Conservation (phyloP, 2,113 vertebrate genomes). For the Cyprinodon variegatus region DNA sequence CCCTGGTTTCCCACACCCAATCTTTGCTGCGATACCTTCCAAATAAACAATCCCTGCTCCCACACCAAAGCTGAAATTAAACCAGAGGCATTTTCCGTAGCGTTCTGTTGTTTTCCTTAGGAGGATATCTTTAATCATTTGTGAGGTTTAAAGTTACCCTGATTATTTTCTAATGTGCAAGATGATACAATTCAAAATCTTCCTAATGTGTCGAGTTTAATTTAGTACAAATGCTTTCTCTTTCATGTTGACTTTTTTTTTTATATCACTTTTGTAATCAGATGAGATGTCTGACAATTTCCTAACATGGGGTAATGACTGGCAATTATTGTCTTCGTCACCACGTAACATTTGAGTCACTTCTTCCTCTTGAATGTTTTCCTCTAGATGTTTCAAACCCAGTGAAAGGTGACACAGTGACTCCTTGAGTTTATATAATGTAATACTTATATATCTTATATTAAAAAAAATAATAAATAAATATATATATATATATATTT, state of each 20-base stretch:
- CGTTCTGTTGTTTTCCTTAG: not conserved
- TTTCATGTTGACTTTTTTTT: not conserved
- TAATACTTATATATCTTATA: too few relatives aligned
- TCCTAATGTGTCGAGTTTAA: not conserved
- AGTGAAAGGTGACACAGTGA: not conserved
- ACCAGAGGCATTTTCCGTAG: slow-evolving; percentile 7
- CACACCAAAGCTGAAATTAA: slow-evolving; percentile 11
- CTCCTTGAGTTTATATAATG: not conserved
- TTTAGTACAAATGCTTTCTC: not conserved
- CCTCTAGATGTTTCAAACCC: not conserved
- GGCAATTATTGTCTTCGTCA: not conserved
- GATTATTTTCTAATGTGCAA: slow-evolving; percentile 1
- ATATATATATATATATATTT: not conserved
- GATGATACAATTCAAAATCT: not conserved
- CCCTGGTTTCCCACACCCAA: slow-evolving; percentile 4
- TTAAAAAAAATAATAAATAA: not conserved
- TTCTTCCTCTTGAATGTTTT: not conserved
- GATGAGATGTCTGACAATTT: slow-evolving; percentile 1
- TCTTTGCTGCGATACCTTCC: slow-evolving; percentile 26
- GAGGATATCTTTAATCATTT: slow-evolving; percentile 3
- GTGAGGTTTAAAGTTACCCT: not conserved
- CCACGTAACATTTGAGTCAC: not conserved
- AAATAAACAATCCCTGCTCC: slow-evolving; percentile 50
- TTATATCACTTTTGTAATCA: not conserved
- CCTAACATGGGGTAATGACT: not conserved